Conservation (phyloP, 2,888 invertebrate species). For the Dioctria linearis region DNA sequence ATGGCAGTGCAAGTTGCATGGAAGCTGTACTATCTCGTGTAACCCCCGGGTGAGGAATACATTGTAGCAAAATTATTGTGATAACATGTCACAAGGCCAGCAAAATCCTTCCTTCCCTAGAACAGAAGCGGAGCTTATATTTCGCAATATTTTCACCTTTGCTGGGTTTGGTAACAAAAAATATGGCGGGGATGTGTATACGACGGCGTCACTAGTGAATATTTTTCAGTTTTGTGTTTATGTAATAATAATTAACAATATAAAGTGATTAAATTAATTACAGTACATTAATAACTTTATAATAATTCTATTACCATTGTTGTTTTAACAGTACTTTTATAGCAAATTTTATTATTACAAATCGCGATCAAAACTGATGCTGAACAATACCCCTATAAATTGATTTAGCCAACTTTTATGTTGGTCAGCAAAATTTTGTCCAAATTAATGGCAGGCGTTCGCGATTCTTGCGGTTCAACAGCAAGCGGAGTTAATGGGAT, state of each 20-base stretch:
- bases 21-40: too few relatives aligned
- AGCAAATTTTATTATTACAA: too few relatives aligned
- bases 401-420: conserved; percentile 24
- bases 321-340: not conserved
- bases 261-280: not conserved
- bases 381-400: not conserved
- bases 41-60: too few relatives aligned
- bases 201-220: conserved; percentile 38
- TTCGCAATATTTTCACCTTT: not conserved
- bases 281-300: too few relatives aligned
- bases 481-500: conserved; percentile 58
- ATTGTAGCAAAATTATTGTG: too few relatives aligned
- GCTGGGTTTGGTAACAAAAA: conserved; percentile 60
- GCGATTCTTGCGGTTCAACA: conserved; percentile 58
- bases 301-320: too few relatives aligned
- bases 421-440: conserved; percentile 39
- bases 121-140: too few relatives aligned
- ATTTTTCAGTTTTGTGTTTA: not conserved
- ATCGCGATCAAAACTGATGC: not conserved
- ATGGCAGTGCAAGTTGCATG: too few relatives aligned
- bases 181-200: conserved; percentile 57
- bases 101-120: too few relatives aligned
- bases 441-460: conserved; percentile 54
- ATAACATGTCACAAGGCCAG: too few relatives aligned
- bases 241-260: not conserved